A percentile compares a stretch with the other conserved stretches of the same genome.
phyloP scores from a whole-genome alignment of 2,888 invertebrate species.

The Nomada ruficornis region DNA sequence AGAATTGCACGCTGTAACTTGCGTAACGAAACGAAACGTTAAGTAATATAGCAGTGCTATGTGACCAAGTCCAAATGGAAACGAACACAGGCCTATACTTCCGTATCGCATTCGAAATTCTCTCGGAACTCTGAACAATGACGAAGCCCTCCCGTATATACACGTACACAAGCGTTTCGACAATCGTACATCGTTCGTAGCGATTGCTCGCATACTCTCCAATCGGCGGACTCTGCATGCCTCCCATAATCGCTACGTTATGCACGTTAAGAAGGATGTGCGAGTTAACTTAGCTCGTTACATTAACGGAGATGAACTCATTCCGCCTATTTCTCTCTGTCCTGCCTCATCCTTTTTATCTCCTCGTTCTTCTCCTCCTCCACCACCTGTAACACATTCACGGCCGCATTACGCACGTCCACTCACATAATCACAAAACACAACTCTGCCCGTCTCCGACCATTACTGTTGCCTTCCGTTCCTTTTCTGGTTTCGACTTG shows the following conservation, averaged over 20 bases:
- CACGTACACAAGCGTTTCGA: conserved; percentile 34
- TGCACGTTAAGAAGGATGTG: conserved; percentile 83
- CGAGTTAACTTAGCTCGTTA: conserved; percentile 83
- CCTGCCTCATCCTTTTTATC: conserved; percentile 36
- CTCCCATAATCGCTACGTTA: conserved; percentile 74
- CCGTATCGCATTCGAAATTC: conserved; percentile 39
- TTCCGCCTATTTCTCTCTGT: conserved; percentile 74
- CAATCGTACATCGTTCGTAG: conserved; percentile 37
- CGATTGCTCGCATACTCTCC: conserved; percentile 61
- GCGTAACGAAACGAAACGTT: too few species aligned
- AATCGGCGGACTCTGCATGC: conserved; percentile 40
- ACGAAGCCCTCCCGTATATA: conserved; percentile 5
- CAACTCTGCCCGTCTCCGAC: conserved; percentile 3
- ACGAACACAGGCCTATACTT: too few species aligned
- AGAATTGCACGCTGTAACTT: too few species aligned
- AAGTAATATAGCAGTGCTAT: too few species aligned
- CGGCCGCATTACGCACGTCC: background rate
- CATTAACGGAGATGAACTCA: conserved; percentile 83
- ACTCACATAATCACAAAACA: background rate
- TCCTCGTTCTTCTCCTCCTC: conserved; percentile 25
- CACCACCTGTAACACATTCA: conserved; percentile 13
- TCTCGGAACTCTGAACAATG: conserved; percentile 13
- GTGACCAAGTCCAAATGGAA: too few species aligned
- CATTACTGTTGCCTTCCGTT: background rate
- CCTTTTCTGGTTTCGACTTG: conserved; percentile 6